A percentile compares a stretch with the other conserved stretches of the same genome.
These are phyloP conservation scores for Pollenia angustigena DNA, from an alignment of 2,888 invertebrate species.

Conservation along the genomic window DNA sequence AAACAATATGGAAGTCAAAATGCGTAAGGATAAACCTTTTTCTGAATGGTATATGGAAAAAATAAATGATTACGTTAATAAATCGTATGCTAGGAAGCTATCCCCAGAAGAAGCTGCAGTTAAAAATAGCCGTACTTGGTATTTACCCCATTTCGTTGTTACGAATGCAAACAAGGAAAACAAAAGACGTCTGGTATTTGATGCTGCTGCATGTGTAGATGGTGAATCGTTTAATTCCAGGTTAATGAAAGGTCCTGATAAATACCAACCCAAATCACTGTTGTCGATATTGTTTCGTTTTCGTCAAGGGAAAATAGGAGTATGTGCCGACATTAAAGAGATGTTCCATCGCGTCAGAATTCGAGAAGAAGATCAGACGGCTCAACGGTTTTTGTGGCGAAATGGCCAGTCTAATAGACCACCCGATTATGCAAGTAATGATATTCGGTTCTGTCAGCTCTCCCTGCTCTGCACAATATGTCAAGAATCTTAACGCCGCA, in stretches of 20 bases:
- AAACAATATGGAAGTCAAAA: not conserved
- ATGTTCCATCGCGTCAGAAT: no score
- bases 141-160: no score
- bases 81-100: not conserved
- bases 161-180: not conserved
- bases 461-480: no score
- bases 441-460: no score
- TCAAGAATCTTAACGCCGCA: not conserved
- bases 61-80: not conserved
- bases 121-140: no score
- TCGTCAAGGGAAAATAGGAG: slow-evolving; percentile 54
- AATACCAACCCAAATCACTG: not conserved
- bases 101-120: not conserved
- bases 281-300: not conserved
- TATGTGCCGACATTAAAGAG: slow-evolving; percentile 17
- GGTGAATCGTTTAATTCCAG: slow-evolving; percentile 3
- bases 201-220: slow-evolving; percentile 9
- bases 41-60: not conserved
- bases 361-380: not conserved
- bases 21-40: not conserved
- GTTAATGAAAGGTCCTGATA: not conserved
- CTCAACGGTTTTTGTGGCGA: not conserved
- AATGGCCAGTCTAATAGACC: no score
- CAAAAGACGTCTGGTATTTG: not conserved
- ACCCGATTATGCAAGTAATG: no score